Conservation (phyloP, 2,888 invertebrate genomes). For the Pollenia griseotomentosa region DNA sequence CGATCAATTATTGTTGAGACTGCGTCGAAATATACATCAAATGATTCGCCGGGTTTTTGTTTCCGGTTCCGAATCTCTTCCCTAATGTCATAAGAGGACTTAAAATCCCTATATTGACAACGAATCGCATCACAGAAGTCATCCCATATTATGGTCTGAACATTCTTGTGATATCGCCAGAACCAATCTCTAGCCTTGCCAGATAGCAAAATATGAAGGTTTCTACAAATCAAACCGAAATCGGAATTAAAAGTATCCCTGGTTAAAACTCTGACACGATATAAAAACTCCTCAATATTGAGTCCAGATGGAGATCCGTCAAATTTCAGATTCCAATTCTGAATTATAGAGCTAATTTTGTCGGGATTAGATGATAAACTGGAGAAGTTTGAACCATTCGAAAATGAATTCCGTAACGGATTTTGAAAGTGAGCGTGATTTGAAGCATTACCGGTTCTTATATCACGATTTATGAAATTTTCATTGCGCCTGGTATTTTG, state of each 20-base stretch:
- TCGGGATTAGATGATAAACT: background rate
- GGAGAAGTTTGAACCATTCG: background rate
- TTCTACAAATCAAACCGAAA: background rate
- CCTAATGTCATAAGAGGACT: background rate
- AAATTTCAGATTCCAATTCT: constrained; percentile 13
- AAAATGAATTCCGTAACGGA: background rate
- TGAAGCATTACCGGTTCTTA: background rate
- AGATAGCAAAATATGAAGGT: background rate
- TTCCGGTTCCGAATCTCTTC: constrained; percentile 15
- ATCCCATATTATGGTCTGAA: background rate
- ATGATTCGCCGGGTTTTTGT: constrained; percentile 3
- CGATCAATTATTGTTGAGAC: constrained; percentile 27
- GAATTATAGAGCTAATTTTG: constrained; percentile 2
- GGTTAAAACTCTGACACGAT: background rate
- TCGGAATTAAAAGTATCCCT: background rate
- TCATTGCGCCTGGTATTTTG: background rate
- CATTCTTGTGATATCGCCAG: constrained; percentile 40
- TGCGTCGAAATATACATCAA: constrained; percentile 36
- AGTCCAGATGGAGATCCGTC: background rate
- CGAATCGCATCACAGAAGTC: constrained; percentile 27
- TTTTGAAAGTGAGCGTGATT: background rate
- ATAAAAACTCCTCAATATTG: constrained; percentile 42
- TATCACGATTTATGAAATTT: background rate
- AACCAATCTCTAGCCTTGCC: constrained; percentile 43
- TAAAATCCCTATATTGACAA: constrained; percentile 20